Evolutionary conservation across 2,888 invertebrate species (phyloP).

Genomic region (Argyra leucocephala): DNA sequence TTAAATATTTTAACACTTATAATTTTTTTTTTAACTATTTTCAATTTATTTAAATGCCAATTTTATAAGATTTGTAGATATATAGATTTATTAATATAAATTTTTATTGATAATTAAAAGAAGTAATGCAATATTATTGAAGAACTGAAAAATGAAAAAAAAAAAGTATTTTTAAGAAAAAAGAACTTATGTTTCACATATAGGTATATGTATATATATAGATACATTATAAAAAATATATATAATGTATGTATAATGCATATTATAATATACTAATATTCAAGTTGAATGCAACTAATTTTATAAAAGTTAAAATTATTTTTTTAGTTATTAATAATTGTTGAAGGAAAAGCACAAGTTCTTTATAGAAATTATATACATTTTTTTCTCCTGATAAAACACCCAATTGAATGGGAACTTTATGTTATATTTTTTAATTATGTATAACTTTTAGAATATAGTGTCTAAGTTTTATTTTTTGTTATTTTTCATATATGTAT

Average conservation of each 20-base stretch:
- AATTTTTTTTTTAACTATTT: neutral
- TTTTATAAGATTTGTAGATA: neutral
- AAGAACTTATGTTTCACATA: neutral
- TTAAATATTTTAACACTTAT: neutral
- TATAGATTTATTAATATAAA: neutral
- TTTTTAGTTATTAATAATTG: neutral
- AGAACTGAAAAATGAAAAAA: neutral
- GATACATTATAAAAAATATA: neutral
- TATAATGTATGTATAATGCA: neutral
- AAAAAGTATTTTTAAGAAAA: neutral
- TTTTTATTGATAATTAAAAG: neutral
- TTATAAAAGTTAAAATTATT: neutral
- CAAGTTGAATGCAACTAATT: neutral
- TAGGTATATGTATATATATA: neutral
- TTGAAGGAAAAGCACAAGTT: neutral
- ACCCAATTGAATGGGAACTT: neutral
- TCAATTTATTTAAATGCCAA: constrained; percentile 1
- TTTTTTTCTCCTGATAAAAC: neutral
- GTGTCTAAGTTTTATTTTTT: too few species aligned
- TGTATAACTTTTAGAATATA: too few species aligned
- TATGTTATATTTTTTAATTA: neutral
- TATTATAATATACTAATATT: neutral
- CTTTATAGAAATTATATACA: neutral
- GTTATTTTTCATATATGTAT: too few species aligned
- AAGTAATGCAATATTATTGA: neutral